Conservation (phyloP, 2,888 invertebrate genomes). For the Taenaris catops region DNA sequence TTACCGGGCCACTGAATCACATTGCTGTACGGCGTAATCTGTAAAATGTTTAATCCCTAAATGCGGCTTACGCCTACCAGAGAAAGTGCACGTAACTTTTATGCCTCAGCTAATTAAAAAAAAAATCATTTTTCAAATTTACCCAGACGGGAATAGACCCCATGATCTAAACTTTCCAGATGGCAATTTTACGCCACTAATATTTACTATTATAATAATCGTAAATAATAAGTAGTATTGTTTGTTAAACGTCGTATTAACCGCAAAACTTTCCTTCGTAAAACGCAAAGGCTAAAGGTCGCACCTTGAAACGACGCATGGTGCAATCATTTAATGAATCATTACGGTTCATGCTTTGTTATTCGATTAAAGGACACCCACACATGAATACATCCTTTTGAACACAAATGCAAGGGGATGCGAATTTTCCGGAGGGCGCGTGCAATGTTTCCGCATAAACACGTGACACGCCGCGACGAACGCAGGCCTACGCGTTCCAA, state of each 20-base stretch:
- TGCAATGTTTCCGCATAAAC: slow-evolving; percentile 65
- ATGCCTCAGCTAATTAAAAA: too few species aligned
- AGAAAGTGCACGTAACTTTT: too few species aligned
- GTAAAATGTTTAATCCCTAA: too few species aligned
- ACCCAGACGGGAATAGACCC: too few species aligned
- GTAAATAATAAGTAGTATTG: too few species aligned
- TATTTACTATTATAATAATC: too few species aligned
- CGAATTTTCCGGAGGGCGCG: slow-evolving; percentile 61
- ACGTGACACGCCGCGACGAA: slow-evolving; percentile 65
- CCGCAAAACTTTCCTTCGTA: slow-evolving; percentile 13
- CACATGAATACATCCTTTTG: slow-evolving; percentile 28
- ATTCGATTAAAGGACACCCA: slow-evolving; percentile 57
- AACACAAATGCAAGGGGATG: slow-evolving; percentile 48
- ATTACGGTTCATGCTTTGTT: slow-evolving; percentile 58
- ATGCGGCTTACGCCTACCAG: too few species aligned
- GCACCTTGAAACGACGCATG: slow-evolving; percentile 33
- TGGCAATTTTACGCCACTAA: too few species aligned
- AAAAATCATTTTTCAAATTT: too few species aligned
- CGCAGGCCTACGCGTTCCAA: slow-evolving; percentile 61
- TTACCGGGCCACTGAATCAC: too few species aligned
- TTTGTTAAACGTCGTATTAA: slow-evolving; percentile 4
- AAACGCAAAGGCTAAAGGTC: slow-evolving; percentile 41
- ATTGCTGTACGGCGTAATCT: too few species aligned
- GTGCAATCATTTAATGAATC: slow-evolving; percentile 59
- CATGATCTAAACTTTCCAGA: too few species aligned